Evolutionary conservation across 2,888 invertebrate species (phyloP), one percentile per base, ranked within the genome.

Genomic region (Luperina testacea): DNA sequence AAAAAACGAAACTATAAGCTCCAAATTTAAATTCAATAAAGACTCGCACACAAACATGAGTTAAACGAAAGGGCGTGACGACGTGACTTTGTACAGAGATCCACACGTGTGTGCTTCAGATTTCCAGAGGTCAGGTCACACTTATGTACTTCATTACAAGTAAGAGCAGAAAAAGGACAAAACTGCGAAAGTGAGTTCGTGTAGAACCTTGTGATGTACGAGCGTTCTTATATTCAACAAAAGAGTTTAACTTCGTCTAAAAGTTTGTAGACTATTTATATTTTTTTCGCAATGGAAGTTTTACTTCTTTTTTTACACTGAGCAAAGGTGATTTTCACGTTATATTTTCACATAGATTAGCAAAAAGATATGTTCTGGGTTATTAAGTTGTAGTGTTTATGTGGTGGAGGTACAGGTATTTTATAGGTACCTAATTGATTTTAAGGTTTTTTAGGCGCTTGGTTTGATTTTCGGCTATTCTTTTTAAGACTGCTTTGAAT

Each of bases 121-220:
- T 82, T 84, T 79, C 61, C 83, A 83, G 87, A 87, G 87, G 88
- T 86, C 84, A 88, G 88, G 84, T 82, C 81, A 83, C 78, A 84
- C 70, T 84, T 80, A 82, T 78, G 77, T 88, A 83, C 80, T 86
- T 88, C 78, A 86, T 83, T 86, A 80, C 71, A 83, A 77, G 72
- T 65, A 79, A 78, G 72, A 81, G 79, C 69, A 80, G 69, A 81
- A 80, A 83, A 88, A 82, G 75, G 80, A 88, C 57, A 73, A 75
- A 88, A 78, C 65, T 88, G 72, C 79, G 48, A 83, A 81, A 76
- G 67, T 64, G 65, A 69, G 72, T 76, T 68, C 80, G 51, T 72
- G 65, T 76, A 82, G 77, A 78, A 80, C 85, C 81, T 76, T 81
- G 76, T 78, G 81, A 85, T 79, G 76, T 86, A 80, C 64, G 84